Conservation (phyloP, 2,888 invertebrate species). For the Thelaira solivaga region DNA sequence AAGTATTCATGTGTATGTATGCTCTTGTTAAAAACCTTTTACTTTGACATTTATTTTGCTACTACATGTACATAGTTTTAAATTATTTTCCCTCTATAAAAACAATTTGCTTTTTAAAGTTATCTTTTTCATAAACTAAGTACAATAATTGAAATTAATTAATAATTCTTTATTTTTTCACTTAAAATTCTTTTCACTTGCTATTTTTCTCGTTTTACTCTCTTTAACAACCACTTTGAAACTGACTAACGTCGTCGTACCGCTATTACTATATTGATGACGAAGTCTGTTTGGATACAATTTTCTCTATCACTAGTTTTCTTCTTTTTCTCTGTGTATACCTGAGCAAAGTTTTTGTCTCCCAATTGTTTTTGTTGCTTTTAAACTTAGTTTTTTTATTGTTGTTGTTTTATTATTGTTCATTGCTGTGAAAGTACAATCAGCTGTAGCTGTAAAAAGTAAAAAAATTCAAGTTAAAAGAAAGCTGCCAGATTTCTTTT, state of each 20-base stretch:
- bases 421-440: conserved; percentile 49
- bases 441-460: conserved; percentile 39
- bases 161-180: not conserved
- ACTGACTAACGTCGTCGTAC: conserved; percentile 49
- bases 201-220: conserved; percentile 35
- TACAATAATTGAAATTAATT: not conserved
- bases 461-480: conserved; percentile 13
- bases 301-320: conserved; percentile 50
- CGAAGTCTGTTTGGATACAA: conserved; percentile 31
- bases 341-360: not conserved
- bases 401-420: conserved; percentile 8
- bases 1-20: not conserved
- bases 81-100: not conserved
- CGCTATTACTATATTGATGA: conserved; percentile 55
- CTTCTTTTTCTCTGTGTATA: conserved; percentile 33
- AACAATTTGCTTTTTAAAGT: not conserved
- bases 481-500: conserved; percentile 14
- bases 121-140: not conserved
- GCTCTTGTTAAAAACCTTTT: conserved; percentile 14
- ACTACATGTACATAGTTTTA: not conserved
- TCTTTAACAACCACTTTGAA: conserved; percentile 54
- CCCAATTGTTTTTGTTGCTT: conserved; percentile 20
- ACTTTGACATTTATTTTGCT: conserved; percentile 21
- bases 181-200: conserved; percentile 13
- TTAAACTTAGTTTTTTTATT: not conserved